Evolutionary conservation across 2,888 invertebrate species (phyloP).

Genomic region (Drosophila setosimentum): DNA sequence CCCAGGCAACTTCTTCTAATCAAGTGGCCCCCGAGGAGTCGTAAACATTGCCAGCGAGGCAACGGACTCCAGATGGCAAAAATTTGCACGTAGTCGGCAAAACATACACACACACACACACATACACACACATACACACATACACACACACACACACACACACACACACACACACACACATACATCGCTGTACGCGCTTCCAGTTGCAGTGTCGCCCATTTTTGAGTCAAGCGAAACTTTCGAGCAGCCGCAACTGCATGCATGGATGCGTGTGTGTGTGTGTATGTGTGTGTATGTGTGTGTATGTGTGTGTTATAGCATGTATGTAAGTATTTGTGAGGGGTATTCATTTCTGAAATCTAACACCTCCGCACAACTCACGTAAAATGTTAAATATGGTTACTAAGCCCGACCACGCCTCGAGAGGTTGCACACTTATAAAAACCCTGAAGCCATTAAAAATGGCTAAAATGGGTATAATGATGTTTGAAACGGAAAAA

Average conservation of each 20-base stretch:
- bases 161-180: constrained; percentile 28
- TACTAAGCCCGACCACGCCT: constrained; percentile 19
- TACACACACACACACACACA: constrained; percentile 28
- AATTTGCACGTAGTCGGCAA: constrained; percentile 56
- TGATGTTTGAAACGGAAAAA: background rate
- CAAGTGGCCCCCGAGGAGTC: constrained; percentile 78
- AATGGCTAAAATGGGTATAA: background rate
- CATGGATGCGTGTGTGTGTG: constrained; percentile 11
- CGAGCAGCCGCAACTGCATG: constrained; percentile 38
- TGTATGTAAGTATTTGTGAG: background rate
- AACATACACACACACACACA: constrained; percentile 26
- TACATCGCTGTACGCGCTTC: constrained; percentile 15
- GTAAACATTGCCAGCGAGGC: constrained; percentile 67
- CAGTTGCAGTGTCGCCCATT: constrained; percentile 67
- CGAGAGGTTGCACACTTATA: constrained; percentile 31
- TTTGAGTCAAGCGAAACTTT: constrained; percentile 58
- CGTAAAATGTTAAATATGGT: constrained; percentile 21
- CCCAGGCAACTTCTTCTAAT: constrained; percentile 75
- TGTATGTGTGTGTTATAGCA: background rate
- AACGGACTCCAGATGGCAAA: constrained; percentile 53
- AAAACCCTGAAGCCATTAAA: constrained; percentile 9
- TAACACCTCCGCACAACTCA: constrained; percentile 49
- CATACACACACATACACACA: constrained; percentile 25
- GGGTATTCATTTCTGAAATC: constrained; percentile 20
- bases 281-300: constrained; percentile 15